phyloP scores from a whole-genome alignment of 2,888 invertebrate species.

The Candidula unifasciata region DNA sequence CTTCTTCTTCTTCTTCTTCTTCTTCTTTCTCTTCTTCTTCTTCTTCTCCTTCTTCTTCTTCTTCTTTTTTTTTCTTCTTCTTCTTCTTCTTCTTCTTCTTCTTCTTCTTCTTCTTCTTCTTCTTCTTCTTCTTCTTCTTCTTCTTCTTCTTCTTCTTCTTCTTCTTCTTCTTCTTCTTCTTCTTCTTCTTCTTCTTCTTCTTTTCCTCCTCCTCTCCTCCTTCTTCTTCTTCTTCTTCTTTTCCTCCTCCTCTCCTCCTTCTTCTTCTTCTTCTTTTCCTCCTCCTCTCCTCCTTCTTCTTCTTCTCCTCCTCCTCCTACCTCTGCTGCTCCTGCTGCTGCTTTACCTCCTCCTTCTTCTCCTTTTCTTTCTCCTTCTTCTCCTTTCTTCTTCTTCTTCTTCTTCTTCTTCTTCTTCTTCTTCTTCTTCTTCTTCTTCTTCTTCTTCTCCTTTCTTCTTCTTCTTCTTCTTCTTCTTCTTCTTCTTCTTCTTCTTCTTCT shows the following conservation, averaged over 20 bases:
- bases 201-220: background rate
- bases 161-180: constrained; percentile 6
- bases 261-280: background rate
- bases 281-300: background rate
- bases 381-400: background rate
- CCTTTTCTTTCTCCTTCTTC: background rate
- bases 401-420: background rate
- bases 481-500: background rate
- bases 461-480: background rate
- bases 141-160: background rate
- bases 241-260: background rate
- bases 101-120: background rate
- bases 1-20: no score
- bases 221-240: background rate
- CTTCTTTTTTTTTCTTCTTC: background rate
- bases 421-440: background rate
- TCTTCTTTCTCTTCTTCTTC: no score
- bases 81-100: background rate
- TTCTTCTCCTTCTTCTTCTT: no score
- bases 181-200: background rate
- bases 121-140: background rate
- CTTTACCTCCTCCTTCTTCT: background rate
- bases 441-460: background rate
- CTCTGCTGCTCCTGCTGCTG: background rate
- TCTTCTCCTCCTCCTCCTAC: no score